Conservation (phyloP, 2,888 invertebrate genomes). For the Acanthopleura granulata region DNA sequence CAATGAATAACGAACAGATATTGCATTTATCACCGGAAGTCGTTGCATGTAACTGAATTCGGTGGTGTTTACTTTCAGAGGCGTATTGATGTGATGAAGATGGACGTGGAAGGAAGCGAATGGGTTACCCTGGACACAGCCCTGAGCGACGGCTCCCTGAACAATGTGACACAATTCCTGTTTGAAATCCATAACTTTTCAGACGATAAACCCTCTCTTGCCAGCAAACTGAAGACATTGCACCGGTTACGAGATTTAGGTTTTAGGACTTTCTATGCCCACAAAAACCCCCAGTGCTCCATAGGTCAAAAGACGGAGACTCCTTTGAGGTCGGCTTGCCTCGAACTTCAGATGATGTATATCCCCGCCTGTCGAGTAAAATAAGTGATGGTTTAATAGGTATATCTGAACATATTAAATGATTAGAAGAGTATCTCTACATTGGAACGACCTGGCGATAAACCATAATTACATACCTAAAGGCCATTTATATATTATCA, state of each 20-base stretch:
- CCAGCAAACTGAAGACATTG: background rate
- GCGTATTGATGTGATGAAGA: background rate
- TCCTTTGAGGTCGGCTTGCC: background rate
- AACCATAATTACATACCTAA: too few species aligned
- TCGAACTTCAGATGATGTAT: background rate
- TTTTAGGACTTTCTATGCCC: background rate
- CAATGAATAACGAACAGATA: too few species aligned
- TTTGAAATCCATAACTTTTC: background rate
- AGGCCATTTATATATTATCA: too few species aligned
- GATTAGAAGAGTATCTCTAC: too few species aligned
- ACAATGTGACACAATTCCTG: background rate
- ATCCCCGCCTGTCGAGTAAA: background rate
- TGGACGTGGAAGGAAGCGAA: background rate
- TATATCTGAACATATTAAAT: too few species aligned
- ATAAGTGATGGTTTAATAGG: too few species aligned
- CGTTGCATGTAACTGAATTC: too few species aligned
- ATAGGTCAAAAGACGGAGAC: background rate
- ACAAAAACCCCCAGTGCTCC: background rate
- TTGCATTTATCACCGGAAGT: too few species aligned
- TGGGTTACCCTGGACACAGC: background rate
- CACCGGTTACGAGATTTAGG: background rate
- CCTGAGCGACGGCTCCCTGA: background rate
- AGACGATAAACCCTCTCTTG: background rate
- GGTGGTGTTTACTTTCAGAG: background rate
- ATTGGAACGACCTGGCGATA: too few species aligned